Evolutionary conservation across 2,113 vertebrate genomes (phyloP).

Genomic region (Sebastes fasciatus): DNA sequence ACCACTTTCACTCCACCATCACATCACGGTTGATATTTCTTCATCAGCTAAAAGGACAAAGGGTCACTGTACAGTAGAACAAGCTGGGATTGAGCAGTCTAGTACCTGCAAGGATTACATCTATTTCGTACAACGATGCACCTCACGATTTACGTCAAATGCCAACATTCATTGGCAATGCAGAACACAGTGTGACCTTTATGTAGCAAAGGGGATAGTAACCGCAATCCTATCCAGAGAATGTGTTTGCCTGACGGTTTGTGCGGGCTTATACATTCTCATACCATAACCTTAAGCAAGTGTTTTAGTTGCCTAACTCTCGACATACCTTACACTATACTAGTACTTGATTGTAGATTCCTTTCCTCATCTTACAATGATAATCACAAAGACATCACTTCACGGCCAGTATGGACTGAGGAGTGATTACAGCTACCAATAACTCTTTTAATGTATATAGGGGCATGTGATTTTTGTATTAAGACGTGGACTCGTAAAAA

Average conservation of each 20-base stretch:
- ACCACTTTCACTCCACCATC: neutral
- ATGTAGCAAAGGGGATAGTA: neutral
- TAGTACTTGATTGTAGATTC: neutral
- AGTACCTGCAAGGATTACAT: neutral
- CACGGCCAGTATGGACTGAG: neutral
- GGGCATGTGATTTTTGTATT: neutral
- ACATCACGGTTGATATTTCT: neutral
- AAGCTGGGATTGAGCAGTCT: neutral
- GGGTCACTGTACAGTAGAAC: neutral
- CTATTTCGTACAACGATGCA: neutral
- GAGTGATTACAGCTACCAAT: no score
- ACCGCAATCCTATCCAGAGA: neutral
- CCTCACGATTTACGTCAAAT: neutral
- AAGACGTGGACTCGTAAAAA: neutral
- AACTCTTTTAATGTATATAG: neutral
- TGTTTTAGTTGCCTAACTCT: neutral
- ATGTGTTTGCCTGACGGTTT: neutral
- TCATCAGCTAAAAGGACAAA: neutral
- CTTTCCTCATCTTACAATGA: neutral
- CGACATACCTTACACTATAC: neutral
- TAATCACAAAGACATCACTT: neutral
- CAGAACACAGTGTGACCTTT: conserved; percentile 10
- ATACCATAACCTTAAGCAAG: neutral
- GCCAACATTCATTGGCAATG: neutral
- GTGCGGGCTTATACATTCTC: neutral